These are phyloP conservation scores for Anniella stebbinsi DNA, from an alignment of 2,797 vertebrate species.

Conservation along the genomic window DNA sequence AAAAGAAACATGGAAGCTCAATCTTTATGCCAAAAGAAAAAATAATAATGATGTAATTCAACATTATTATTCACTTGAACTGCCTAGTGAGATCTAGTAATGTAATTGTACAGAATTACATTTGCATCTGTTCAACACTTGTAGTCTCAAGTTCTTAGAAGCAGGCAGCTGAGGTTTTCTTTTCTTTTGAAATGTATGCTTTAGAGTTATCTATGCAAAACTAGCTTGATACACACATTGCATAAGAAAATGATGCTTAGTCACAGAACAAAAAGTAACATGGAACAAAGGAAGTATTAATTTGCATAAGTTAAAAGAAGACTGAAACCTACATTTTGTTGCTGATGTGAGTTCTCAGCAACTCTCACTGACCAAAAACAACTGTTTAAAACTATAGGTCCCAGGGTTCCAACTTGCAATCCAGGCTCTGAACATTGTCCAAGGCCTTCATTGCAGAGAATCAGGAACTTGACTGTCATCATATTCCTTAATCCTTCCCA, in stretches of 20 bases:
- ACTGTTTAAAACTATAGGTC: neutral
- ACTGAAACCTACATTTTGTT: neutral
- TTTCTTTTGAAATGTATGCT: no score
- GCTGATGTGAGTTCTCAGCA: neutral
- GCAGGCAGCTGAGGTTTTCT: no score
- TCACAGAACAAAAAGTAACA: rapidly evolving
- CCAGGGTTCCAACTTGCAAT: neutral
- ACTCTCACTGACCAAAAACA: neutral
- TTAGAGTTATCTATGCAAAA: no score
- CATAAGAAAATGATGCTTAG: neutral
- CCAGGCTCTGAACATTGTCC: neutral
- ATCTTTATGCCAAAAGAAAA: no score
- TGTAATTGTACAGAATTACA: neutral
- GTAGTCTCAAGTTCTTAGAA: no score
- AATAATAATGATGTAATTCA: neutral
- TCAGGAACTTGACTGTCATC: neutral
- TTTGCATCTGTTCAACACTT: neutral
- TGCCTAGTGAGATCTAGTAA: neutral
- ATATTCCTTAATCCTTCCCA: neutral
- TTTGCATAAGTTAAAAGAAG: neutral
- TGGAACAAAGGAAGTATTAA: neutral
- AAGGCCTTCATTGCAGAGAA: neutral
- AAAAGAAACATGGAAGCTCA: neutral
- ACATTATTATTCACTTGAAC: neutral
- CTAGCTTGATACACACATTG: no score